phyloP scores from a whole-genome alignment of 1,140 invertebrate species.

The Ceratosolen solmsi region DNA sequence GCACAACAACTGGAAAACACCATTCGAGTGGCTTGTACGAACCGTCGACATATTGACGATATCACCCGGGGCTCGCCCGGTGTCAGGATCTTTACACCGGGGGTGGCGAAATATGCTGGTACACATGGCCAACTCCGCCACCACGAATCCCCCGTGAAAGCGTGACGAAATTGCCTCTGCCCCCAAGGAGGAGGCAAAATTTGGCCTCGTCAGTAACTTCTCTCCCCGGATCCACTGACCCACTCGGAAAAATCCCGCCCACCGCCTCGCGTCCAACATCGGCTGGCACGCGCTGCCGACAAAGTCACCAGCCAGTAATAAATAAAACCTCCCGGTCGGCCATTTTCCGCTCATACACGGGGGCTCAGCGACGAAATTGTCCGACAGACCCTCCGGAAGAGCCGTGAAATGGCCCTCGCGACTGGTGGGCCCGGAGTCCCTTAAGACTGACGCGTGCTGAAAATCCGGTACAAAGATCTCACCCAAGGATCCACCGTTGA shows the following conservation, averaged over 20 bases:
- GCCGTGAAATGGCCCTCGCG: constrained; percentile 30
- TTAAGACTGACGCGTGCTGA: not conserved
- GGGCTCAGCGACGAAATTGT: constrained; percentile 12
- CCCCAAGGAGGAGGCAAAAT: constrained; percentile 1
- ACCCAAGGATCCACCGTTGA: constrained; percentile 21
- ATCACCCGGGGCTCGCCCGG: too few species aligned
- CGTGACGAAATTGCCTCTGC: constrained; percentile 34
- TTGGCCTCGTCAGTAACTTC: constrained; percentile 2
- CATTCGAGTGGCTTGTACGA: too few species aligned
- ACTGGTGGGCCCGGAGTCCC: constrained; percentile 13
- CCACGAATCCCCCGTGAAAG: constrained; percentile 11
- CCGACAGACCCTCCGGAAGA: not conserved
- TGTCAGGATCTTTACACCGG: not conserved
- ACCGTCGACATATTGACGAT: too few species aligned
- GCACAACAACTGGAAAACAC: too few species aligned
- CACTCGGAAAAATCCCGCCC: not conserved
- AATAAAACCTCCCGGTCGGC: constrained; percentile 12
- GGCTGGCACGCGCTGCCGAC: constrained; percentile 3
- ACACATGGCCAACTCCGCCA: too few species aligned
- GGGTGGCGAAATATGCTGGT: constrained; percentile 12
- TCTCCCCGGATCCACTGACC: constrained; percentile 11
- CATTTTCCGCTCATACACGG: constrained; percentile 4
- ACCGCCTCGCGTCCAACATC: not conserved
- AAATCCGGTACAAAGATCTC: not conserved
- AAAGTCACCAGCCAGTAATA: not conserved